Evolutionary conservation across 1,140 invertebrate species (phyloP), one percentile per base, ranked within the genome.

Genomic region (Matsumurasca onukii): DNA sequence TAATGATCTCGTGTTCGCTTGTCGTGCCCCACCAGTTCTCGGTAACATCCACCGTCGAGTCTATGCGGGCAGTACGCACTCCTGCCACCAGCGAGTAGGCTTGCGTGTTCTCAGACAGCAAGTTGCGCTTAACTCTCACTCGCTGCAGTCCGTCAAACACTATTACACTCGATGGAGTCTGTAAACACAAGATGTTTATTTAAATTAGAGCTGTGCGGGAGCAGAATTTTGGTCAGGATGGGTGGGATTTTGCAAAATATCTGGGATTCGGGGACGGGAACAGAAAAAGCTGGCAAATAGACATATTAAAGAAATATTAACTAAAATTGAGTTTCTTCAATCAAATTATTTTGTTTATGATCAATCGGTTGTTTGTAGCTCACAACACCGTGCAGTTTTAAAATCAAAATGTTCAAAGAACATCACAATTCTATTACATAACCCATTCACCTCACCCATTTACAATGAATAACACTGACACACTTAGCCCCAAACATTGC

Each of bases 11-110:
- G 3, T 77, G 77, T 48, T 90, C 84, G 65, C 91, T 85, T 1
- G 80, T 80, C 2, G 88, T 90, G 9, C 97, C 97, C 97, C 98
- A 99, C 92, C 93, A 99, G 79, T 99, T 99, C 77, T 97, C 90
- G 17, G 83, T 85, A 0, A 95, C 94, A 77, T 99, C 91, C 9
- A 99, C 80, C 51, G 84, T 84, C 73, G 94, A 97, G 70, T 95
- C 89, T 0, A 98, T 85, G 69, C 91, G 91, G 0, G 94, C 93
- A 0, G 93, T 95, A 76, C 85, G 87, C 1, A 97, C 89, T 1
- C 96, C 98, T 69, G 97, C 96, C 1, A 99, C 80, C 15, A 99
- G 78, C 76, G 97, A 94, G 78, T 97, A 99, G 75, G 95, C 88
- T 72, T 97, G 79, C 13, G 85, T 82, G 81, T 99, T 99, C n/a